Base-by-base conservation (phyloP, 1,140 invertebrate species). In the Scaptomyza graminum region DNA sequence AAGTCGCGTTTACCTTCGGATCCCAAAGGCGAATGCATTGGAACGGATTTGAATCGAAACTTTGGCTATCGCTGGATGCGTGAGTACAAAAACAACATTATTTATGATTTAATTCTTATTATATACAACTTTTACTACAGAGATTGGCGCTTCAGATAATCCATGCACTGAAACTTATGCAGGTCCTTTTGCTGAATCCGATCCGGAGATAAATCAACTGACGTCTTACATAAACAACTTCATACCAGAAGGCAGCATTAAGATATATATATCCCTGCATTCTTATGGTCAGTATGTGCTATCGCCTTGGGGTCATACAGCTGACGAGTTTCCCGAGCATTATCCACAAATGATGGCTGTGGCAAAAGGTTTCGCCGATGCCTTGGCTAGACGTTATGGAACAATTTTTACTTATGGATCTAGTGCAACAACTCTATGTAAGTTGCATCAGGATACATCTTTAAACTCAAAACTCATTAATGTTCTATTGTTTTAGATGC, bases 21-120 rank as follows among this genome's bases (percentile, higher is more conserved):
- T 31, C 88, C 88, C 2, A 73, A 74, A 5, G 77, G 77, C 0
- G 16, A 47, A 0, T 95, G 93, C 44, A 83, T 52, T n/a, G 95
- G 95, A 16, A 93, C 93, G 0, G 95, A 96, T 88, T 80, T 94
- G 1, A 96, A 96, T 74, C 92, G 95, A 34, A 96, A 96, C 73
- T 96, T 95, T 90, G 94, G 93, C 15, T 94, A 92, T 74, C 93
- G 94, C 46, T 96, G 95, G 95, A 93, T 93, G 71, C 68, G 93
- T 94, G 81, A 92, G 92, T 74, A 44, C n/a, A 7, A 0, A 12
- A 18, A 46, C 12, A n/a, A n/a, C 1, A 8, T 12, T 18, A 6
- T 1, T 4, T 8, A 25, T 41, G 22, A 5, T n/a, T 3, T 9
- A 2, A 12, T 1, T 28, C 13, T 18, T 34, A 49, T 37, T 54